phyloP scores from a whole-genome alignment of 2,888 invertebrate genomes.

The Scelioninae gen. 2 region DNA sequence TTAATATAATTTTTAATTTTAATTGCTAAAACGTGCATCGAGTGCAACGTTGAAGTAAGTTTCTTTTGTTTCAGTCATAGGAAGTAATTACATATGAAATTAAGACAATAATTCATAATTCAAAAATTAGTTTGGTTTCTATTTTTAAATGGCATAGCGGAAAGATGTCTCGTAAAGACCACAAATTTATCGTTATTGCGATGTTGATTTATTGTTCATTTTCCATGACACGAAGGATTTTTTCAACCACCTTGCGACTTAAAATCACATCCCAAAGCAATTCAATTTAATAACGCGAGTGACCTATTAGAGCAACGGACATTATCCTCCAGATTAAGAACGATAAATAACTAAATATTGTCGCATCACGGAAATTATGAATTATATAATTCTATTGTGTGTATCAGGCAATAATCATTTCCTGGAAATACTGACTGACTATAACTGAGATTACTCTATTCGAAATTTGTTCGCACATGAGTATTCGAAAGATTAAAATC shows the following conservation, averaged over 20 bases:
- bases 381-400: slow-evolving; percentile 57
- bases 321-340: slow-evolving; percentile 30
- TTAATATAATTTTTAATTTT: too few relatives aligned
- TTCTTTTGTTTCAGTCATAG: too few relatives aligned
- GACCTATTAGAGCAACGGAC: slow-evolving; percentile 31
- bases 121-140: too few relatives aligned
- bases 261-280: slow-evolving; percentile 11
- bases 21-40: too few relatives aligned
- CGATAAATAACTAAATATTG: slow-evolving; percentile 53
- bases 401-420: slow-evolving; percentile 57
- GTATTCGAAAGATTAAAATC: slow-evolving; percentile 13
- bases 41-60: too few relatives aligned
- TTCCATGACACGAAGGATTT: slow-evolving; percentile 3
- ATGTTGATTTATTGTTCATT: too few relatives aligned
- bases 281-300: slow-evolving; percentile 13
- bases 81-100: too few relatives aligned
- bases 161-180: too few relatives aligned
- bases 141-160: too few relatives aligned
- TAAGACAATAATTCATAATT: too few relatives aligned
- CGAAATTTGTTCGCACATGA: slow-evolving; percentile 37
- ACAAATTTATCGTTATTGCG: too few relatives aligned
- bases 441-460: slow-evolving; percentile 49
- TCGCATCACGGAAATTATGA: slow-evolving; percentile 59
- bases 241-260: background rate
- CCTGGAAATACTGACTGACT: slow-evolving; percentile 56